phyloP scores from a whole-genome alignment of 2,797 vertebrate genomes.

The Tangara arthus region DNA sequence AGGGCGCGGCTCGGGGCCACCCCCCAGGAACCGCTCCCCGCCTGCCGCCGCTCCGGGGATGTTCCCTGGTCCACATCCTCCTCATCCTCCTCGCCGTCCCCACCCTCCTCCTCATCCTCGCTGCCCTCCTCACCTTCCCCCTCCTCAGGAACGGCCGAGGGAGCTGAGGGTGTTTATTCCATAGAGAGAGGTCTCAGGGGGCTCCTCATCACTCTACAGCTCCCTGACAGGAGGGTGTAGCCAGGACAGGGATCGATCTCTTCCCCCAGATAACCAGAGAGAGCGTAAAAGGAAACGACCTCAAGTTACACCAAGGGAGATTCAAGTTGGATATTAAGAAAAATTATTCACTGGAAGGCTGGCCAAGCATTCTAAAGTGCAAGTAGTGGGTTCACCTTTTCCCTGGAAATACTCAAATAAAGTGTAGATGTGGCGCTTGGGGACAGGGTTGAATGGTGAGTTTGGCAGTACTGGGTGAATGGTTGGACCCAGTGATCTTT shows the following conservation, averaged over 20 bases:
- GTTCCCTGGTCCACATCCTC: accelerated
- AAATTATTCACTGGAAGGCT: background rate
- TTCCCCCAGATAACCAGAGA: background rate
- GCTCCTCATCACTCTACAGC: accelerated
- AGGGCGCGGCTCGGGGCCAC: background rate
- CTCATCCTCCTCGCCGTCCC: background rate
- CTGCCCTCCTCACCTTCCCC: accelerated
- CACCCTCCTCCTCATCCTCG: no score
- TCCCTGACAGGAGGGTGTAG: background rate
- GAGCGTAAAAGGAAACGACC: accelerated
- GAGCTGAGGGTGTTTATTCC: accelerated
- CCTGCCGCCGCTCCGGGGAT: accelerated
- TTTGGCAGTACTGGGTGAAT: background rate
- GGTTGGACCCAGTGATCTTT: background rate
- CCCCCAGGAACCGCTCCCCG: accelerated
- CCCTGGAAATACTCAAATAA: background rate
- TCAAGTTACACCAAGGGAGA: background rate
- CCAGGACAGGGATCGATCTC: accelerated
- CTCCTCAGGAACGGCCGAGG: background rate
- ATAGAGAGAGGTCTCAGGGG: no score
- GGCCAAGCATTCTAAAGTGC: background rate
- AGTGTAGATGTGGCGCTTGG: background rate
- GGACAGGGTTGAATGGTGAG: background rate
- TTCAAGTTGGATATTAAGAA: background rate
- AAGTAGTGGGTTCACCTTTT: background rate